Conservation (phyloP, 2,888 invertebrate genomes). For the Sussaba pulchella region DNA sequence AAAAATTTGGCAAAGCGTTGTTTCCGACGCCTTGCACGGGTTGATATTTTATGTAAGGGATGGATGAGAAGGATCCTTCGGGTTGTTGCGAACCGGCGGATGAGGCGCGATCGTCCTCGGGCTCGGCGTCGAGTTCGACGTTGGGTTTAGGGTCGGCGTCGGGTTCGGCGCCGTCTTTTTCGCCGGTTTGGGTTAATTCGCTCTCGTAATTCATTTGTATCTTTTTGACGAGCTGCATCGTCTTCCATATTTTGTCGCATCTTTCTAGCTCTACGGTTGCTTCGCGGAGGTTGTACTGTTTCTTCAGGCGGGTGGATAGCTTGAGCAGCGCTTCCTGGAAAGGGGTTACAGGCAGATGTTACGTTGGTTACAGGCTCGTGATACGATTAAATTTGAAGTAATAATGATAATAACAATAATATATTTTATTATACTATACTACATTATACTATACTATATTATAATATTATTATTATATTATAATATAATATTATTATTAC, state of each 20-base stretch:
- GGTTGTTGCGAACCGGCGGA: constrained; percentile 26
- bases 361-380: not conserved
- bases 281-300: constrained; percentile 71
- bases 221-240: constrained; percentile 78
- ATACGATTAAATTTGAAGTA: not conserved
- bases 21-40: constrained; percentile 73
- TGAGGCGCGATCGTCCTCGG: constrained; percentile 14
- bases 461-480: too few relatives aligned
- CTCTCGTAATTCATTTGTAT: constrained; percentile 61
- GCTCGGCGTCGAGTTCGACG: constrained; percentile 15
- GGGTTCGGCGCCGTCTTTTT: not conserved
- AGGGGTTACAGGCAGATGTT: not conserved
- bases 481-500: too few relatives aligned
- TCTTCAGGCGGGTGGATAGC: constrained; percentile 60
- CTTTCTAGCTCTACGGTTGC: constrained; percentile 76
- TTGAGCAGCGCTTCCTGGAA: constrained; percentile 55
- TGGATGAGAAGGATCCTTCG: constrained; percentile 28
- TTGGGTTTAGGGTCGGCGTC: not conserved
- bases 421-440: not conserved
- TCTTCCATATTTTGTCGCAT: constrained; percentile 83
- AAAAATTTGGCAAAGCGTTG: constrained; percentile 75
- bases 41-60: constrained; percentile 72
- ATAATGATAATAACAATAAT: not conserved
- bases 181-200: not conserved
- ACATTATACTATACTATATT: too few relatives aligned